A percentile compares a stretch with the other conserved stretches of the same genome.
Conservation (phyloP, 2,888 invertebrate species). For the Alitta virens region DNA sequence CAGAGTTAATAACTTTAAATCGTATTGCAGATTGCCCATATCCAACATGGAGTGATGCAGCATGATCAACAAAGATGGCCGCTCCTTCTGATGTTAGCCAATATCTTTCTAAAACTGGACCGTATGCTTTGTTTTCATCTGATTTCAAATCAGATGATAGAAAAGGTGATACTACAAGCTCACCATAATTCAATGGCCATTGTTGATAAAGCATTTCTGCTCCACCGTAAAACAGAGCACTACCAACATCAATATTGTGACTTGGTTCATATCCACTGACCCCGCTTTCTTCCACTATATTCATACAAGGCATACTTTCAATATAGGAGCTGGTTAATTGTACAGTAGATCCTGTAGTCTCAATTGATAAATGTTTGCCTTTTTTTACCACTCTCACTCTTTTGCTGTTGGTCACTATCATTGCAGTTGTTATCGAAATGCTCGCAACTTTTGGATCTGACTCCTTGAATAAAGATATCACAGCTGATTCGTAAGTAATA, state of each 20-base stretch:
- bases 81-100: constrained; percentile 71
- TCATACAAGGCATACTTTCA: no score
- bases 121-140: constrained; percentile 31
- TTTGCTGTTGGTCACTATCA: no score
- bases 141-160: neutral
- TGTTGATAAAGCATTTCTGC: constrained; percentile 76
- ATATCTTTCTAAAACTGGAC: constrained; percentile 56
- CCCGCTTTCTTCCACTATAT: no score
- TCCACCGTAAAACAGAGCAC: constrained; percentile 74
- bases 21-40: neutral
- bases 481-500: no score
- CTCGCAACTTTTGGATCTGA: no score
- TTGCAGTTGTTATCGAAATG: no score
- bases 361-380: no score
- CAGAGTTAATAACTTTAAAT: neutral
- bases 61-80: constrained; percentile 65
- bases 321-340: no score
- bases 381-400: no score
- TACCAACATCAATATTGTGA: constrained; percentile 69
- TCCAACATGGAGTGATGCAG: constrained; percentile 73
- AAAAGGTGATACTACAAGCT: constrained; percentile 35
- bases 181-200: constrained; percentile 73
- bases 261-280: constrained; percentile 35
- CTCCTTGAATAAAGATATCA: no score
- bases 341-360: no score